These are phyloP conservation scores for Chelonia mydas DNA, from an alignment of 2,797 vertebrate species.

Conservation along the genomic window DNA sequence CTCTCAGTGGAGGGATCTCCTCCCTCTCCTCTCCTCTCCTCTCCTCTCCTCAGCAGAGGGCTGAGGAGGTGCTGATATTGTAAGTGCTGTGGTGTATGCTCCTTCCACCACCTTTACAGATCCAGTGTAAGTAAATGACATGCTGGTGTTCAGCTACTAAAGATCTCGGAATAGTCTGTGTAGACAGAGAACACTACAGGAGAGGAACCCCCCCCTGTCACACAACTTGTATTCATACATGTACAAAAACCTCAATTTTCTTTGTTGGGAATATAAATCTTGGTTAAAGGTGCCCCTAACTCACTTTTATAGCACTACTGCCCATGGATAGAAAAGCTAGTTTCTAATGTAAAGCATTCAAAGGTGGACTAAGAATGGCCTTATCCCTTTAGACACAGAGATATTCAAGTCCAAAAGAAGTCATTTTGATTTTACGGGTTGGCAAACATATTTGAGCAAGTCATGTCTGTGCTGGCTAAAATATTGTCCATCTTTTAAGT, in stretches of 20 bases:
- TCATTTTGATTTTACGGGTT: not conserved
- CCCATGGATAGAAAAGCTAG: not conserved
- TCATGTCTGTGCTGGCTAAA: rapidly evolving
- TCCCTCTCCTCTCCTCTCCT: not conserved
- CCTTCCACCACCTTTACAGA: not conserved
- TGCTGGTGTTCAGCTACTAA: not conserved
- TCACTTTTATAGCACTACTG: not conserved
- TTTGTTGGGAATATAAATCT: not conserved
- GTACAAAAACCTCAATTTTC: slow-evolving; percentile 1
- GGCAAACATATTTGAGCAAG: not conserved
- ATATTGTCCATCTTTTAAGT: not conserved
- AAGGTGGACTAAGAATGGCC: not conserved
- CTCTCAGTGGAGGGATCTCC: not conserved
- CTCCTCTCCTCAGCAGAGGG: not conserved
- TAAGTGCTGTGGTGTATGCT: not conserved
- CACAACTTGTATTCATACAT: not conserved
- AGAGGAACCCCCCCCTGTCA: not conserved
- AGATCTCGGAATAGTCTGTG: not conserved
- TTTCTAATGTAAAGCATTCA: not conserved
- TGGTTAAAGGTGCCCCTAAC: not conserved
- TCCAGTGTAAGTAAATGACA: not conserved
- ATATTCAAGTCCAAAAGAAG: not conserved
- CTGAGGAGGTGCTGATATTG: not conserved
- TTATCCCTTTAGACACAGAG: not conserved
- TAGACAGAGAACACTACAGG: not conserved